These are phyloP conservation scores for Plecturocebus donacophilus DNA, from an alignment of 2,113 vertebrate species.

Conservation along the genomic window DNA sequence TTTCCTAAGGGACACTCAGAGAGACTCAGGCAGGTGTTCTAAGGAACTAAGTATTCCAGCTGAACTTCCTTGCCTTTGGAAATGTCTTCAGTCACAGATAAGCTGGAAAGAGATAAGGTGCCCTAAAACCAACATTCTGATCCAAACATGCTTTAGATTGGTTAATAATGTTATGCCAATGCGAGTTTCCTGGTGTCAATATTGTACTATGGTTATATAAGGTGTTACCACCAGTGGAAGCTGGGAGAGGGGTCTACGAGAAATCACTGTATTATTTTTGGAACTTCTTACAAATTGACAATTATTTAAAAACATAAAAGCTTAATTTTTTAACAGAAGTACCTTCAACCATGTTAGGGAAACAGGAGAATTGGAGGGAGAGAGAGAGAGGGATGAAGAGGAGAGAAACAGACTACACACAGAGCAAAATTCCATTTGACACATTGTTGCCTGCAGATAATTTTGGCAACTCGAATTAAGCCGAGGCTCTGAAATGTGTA, in stretches of 20 bases:
- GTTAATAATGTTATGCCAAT: not conserved
- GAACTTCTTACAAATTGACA: not conserved
- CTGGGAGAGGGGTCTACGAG: not conserved
- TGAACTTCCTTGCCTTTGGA: not conserved
- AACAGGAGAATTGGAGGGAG: not conserved
- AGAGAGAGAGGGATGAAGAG: not conserved
- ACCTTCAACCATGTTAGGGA: not conserved
- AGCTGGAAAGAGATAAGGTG: not conserved
- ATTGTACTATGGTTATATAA: not conserved
- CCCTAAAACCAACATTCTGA: not conserved
- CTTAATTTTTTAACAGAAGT: not conserved
- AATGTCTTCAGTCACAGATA: not conserved
- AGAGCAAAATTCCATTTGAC: not conserved
- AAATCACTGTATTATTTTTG: not conserved
- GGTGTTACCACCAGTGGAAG: not conserved
- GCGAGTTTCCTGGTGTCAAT: not conserved
- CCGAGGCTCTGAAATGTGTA: not conserved
- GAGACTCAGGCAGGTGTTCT: too few relatives aligned
- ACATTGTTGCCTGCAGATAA: not conserved
- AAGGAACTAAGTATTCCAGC: too few relatives aligned
- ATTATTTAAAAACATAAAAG: not conserved
- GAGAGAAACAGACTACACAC: too few relatives aligned
- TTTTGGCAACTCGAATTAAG: not conserved
- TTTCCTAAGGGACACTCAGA: too few relatives aligned
- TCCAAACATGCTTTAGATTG: not conserved